Percentiles rank a stretch among this genome's conserved stretches.
Conservation (phyloP, 2,113 vertebrate genomes). For the Phyllopteryx taeniolatus region DNA sequence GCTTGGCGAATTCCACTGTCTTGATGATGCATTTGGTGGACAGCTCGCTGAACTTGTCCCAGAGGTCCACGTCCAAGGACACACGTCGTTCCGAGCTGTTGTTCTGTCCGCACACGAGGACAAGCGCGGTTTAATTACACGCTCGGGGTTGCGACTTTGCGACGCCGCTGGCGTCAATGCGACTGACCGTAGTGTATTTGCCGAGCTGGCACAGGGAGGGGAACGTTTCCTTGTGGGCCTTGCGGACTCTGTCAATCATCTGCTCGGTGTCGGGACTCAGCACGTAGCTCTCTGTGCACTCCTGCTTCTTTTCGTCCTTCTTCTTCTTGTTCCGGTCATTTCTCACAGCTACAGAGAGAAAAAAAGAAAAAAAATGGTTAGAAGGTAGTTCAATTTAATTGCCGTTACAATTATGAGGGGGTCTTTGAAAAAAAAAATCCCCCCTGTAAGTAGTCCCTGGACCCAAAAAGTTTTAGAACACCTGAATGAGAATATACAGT, state of each 20-base stretch:
- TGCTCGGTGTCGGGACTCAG: slow-evolving; percentile 91
- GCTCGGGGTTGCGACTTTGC: neutral
- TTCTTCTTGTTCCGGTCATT: slow-evolving; percentile 99
- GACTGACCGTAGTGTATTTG: slow-evolving; percentile 96
- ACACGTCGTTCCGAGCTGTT: slow-evolving; percentile 94
- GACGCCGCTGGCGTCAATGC: neutral
- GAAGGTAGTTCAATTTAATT: no score
- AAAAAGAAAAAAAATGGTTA: neutral
- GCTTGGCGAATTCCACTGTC: slow-evolving; percentile 98
- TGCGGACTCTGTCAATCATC: slow-evolving; percentile 95
- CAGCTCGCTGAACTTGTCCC: slow-evolving; percentile 98
- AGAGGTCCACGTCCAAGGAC: slow-evolving; percentile 92
- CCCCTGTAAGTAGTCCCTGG: no score
- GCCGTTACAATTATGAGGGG: no score
- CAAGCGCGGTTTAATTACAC: neutral
- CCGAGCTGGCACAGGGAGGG: slow-evolving; percentile 96
- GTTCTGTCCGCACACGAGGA: slow-evolving; percentile 69
- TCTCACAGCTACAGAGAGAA: slow-evolving; percentile 80
- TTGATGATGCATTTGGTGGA: slow-evolving; percentile 99
- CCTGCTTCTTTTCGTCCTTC: slow-evolving; percentile 90
- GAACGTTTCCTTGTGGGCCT: slow-evolving; percentile 97
- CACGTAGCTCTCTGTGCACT: slow-evolving; percentile 88
- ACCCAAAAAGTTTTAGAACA: neutral
- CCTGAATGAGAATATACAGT: neutral
- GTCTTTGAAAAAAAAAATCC: no score